Conservation (phyloP, 35 echinoderm and acorn worm species). For the Nesometra sesokonis region DNA sequence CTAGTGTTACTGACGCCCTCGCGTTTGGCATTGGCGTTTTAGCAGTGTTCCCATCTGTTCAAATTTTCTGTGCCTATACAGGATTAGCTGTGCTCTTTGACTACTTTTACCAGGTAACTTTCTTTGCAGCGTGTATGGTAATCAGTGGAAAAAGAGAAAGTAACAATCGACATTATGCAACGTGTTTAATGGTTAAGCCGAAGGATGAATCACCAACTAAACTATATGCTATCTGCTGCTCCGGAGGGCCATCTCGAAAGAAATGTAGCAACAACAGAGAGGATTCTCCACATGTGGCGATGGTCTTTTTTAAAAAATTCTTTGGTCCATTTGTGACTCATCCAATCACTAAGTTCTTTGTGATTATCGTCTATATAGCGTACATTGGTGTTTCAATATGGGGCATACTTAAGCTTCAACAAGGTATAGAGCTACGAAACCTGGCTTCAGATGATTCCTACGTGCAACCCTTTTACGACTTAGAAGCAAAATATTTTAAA, state of each 20-base stretch:
- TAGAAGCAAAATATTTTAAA: conserved; percentile 24
- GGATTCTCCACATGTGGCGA: not conserved
- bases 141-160: conserved; percentile 26
- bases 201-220: not conserved
- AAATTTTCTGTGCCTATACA: conserved; percentile 45
- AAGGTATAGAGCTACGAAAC: conserved; percentile 27
- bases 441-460: conserved; percentile 32
- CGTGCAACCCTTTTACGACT: conserved; percentile 18
- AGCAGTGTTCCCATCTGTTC: conserved; percentile 15
- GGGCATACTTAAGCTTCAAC: conserved; percentile 8
- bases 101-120: conserved; percentile 53
- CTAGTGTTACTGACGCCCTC: conserved; percentile 35
- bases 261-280: not conserved
- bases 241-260: not conserved
- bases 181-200: conserved; percentile 21
- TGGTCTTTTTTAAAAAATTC: conserved; percentile 44
- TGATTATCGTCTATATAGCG: conserved; percentile 1
- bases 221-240: not conserved
- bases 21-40: conserved; percentile 45
- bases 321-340: conserved; percentile 31
- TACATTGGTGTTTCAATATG: conserved; percentile 33
- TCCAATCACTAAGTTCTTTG: not conserved
- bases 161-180: conserved; percentile 22
- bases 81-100: conserved; percentile 39
- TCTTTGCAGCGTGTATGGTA: conserved; percentile 57